Base-by-base conservation (phyloP, 2,113 vertebrate species). In the Catagonus wagneri region DNA sequence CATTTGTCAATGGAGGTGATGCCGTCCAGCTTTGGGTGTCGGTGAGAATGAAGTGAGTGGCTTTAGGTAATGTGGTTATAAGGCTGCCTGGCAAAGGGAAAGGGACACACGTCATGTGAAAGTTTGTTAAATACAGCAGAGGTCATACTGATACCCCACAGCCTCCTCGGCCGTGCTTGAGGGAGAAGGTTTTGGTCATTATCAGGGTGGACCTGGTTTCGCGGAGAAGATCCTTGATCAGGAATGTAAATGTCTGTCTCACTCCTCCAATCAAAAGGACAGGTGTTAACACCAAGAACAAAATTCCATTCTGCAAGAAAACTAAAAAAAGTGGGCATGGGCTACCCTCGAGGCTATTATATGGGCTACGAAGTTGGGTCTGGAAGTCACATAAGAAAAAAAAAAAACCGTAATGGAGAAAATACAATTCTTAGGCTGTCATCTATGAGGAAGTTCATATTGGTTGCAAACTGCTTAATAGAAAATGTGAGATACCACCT, bases 281-380 rank as follows among this genome's bases (percentile, higher is more conserved):
- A 79, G 75, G 72, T 80, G 29, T 90, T 89, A 96, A 97, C 65
- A 83, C 34, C n/a, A 90, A 72, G 36, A 76, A 66, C 69, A 89
- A 81, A 60, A 91, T 29, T 52, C 4, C 95, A 36, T 76, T 97
- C 93, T 54, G 58, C 29, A 94, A 79, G 83, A 75, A 72, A 56
- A 36, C 32, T 81, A 56, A 69, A 32, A 81, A 69, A 32, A 81
- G 6, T 10, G n/a, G 72, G 32, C 16, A 44, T 63, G 39, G 27
- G 56, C 6, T n/a, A 68, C 4, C 16, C 34, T n/a, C 20, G n/a
- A 10, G 52, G 25, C 23, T 89, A 23, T 3, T 63, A 15, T 4
- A 10, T 7, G 50, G 56, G 17, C 6, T 19, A 16, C 6, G 19
- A 11, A 16, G 1, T 4, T 56, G 36, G 52, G 36, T 60, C 68